A percentile compares a stretch with the other conserved stretches of the same genome.
phyloP scores from a whole-genome alignment of 2,888 invertebrate species.

The Steinernema carpocapsae region DNA sequence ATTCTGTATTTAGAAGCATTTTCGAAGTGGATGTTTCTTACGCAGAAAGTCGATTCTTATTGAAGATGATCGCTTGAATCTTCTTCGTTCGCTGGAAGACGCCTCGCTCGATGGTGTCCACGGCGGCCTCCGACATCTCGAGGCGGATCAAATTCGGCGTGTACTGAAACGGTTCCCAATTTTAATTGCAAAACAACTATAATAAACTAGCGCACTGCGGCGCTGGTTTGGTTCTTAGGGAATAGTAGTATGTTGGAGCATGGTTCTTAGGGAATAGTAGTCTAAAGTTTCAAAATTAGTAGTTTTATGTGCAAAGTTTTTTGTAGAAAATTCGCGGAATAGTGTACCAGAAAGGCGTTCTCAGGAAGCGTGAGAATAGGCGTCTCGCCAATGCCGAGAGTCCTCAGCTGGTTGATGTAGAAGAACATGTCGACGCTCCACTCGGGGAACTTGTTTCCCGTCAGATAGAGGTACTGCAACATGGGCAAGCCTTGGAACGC shows the following conservation, averaged over 20 bases:
- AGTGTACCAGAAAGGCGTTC: constrained; percentile 67
- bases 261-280: too few relatives aligned
- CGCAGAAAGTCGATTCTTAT: constrained; percentile 68
- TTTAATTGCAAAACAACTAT: too few relatives aligned
- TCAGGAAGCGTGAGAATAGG: constrained; percentile 67
- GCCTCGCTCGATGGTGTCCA: constrained; percentile 67
- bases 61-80: constrained; percentile 68
- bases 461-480: constrained; percentile 68
- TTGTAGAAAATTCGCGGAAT: too few relatives aligned
- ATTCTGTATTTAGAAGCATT: not conserved
- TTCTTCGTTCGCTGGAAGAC: constrained; percentile 67
- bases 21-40: constrained; percentile 43
- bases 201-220: too few relatives aligned
- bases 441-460: constrained; percentile 67
- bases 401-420: constrained; percentile 62
- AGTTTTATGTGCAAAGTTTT: too few relatives aligned
- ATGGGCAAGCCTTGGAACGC: constrained; percentile 67
- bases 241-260: too few relatives aligned
- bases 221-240: too few relatives aligned
- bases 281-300: too few relatives aligned
- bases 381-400: constrained; percentile 68
- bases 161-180: constrained; percentile 55
- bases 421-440: constrained; percentile 68
- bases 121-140: constrained; percentile 69
- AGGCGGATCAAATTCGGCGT: constrained; percentile 66